Evolutionary conservation across 1,140 invertebrate genomes (phyloP).

Genomic region (Leptopilina clavipes): DNA sequence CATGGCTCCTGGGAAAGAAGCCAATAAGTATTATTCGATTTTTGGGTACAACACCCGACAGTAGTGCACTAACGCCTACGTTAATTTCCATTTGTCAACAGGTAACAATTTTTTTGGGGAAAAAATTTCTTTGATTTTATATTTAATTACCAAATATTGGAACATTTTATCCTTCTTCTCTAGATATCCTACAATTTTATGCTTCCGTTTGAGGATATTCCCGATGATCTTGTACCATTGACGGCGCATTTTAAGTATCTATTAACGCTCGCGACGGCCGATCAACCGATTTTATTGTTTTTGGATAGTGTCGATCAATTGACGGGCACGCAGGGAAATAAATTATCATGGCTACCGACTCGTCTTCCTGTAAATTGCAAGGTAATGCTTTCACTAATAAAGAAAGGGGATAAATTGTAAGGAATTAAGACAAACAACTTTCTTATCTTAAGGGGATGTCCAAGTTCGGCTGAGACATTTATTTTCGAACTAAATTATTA

Average conservation of each 20-base stretch:
- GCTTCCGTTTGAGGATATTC: constrained; percentile 93
- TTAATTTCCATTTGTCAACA: constrained; percentile 97
- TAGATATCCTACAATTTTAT: constrained; percentile 97
- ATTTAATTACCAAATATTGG: constrained; percentile 6
- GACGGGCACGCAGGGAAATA: constrained; percentile 95
- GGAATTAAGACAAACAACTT: too few relatives aligned
- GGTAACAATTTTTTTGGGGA: constrained; percentile 71
- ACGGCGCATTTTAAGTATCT: constrained; percentile 97
- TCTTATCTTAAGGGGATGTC: too few relatives aligned
- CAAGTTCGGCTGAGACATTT: too few relatives aligned
- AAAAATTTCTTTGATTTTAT: too few relatives aligned
- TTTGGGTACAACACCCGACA: constrained; percentile 97
- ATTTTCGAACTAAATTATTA: too few relatives aligned
- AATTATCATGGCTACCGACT: constrained; percentile 97
- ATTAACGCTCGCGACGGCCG: constrained; percentile 84
- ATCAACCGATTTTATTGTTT: constrained; percentile 91
- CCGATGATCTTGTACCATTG: constrained; percentile 95
- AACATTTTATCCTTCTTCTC: constrained; percentile 58
- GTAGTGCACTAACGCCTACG: constrained; percentile 94
- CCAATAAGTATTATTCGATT: constrained; percentile 94
- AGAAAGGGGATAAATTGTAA: too few relatives aligned
- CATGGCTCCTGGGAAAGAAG: constrained; percentile 84
- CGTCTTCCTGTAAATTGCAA: constrained; percentile 92
- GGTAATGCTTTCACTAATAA: constrained; percentile 74
- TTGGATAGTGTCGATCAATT: constrained; percentile 96